phyloP scores from a whole-genome alignment of 1,140 invertebrate genomes.

The Anadara kagoshimensis region DNA sequence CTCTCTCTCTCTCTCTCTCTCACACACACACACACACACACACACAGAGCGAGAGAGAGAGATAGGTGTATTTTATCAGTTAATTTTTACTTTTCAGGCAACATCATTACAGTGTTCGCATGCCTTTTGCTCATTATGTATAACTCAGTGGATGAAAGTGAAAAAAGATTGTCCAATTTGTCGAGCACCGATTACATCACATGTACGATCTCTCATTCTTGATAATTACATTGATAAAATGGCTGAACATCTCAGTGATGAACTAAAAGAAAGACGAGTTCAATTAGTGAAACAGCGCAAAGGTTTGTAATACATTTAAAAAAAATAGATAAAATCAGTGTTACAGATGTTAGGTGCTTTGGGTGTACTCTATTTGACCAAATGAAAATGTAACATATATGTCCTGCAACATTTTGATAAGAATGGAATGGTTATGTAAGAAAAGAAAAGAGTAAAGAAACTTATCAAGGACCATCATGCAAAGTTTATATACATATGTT shows the following conservation, averaged over 20 bases:
- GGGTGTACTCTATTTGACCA: not conserved
- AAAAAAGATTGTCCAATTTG: slow-evolving; percentile 85
- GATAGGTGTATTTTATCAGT: too few relatives aligned
- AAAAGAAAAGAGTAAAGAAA: not conserved
- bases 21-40: not conserved
- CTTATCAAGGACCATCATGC: not conserved
- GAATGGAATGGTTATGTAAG: not conserved
- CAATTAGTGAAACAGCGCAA: slow-evolving; percentile 58
- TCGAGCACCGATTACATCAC: slow-evolving; percentile 72
- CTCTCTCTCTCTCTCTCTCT: slow-evolving; percentile 4
- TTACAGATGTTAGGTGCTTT: too few relatives aligned
- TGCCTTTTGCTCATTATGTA: slow-evolving; percentile 85
- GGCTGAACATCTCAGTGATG: slow-evolving; percentile 73
- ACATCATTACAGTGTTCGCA: slow-evolving; percentile 85
- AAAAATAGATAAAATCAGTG: not conserved
- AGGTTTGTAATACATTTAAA: slow-evolving; percentile 46
- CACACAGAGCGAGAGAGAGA: too few relatives aligned
- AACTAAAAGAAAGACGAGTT: slow-evolving; percentile 60
- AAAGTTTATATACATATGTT: not conserved
- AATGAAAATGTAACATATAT: not conserved
- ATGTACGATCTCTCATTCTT: slow-evolving; percentile 70
- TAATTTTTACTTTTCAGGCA: slow-evolving; percentile 71
- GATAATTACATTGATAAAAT: slow-evolving; percentile 79
- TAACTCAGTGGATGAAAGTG: slow-evolving; percentile 83
- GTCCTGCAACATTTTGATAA: not conserved